Evolutionary conservation across 2,888 invertebrate species (phyloP), one percentile per base, ranked within the genome.

Genomic region (Trichopoda pennipes): DNA sequence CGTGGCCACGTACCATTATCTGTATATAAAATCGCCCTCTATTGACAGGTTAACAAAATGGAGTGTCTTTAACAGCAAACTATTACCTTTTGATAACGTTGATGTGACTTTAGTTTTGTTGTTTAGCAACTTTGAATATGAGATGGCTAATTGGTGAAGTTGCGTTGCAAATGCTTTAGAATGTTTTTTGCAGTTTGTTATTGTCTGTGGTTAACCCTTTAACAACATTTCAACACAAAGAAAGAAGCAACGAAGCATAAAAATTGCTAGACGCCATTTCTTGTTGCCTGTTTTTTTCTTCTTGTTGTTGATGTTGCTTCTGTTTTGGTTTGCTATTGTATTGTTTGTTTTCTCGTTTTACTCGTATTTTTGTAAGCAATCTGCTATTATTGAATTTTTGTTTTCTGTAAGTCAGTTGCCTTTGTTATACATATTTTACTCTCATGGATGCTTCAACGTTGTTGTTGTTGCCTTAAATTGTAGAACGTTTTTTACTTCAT

Each of bases 1-100:
- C 73, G 78, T 78, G 74, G 70, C 60, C 12, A 38, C 38, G 32
- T 51, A 44, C 21, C 19, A 56, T n/a, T 47, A 55, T 51, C 49
- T 47, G 42, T 72, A 66, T 69, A 60, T 58, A 23, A 73, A 72
- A 68, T 83, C 80, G 78, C 81, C 80, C 77, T 68, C 73, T 78
- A 81, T 83, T 78, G 83, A 75, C 81, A 78, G 74, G 70, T 77
- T 17, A 74, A 69, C 83, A 81, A 81, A 83, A 83, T 83, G 83
- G 81, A 83, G 81, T 81, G 83, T 75, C 68, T 10, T 61, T 81
- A 77, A 80, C 83, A 83, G 69, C 74, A 28, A 28, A 6, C 28
- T 28, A 3, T 28, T 3, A 28, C 6, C 2, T 28, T 28, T 28
- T 28, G 2, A 28, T 28, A 6, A 28, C 3, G 28, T 6, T 4